phyloP scores from a whole-genome alignment of 2,113 vertebrate genomes.

The Pedionomus torquatus region DNA sequence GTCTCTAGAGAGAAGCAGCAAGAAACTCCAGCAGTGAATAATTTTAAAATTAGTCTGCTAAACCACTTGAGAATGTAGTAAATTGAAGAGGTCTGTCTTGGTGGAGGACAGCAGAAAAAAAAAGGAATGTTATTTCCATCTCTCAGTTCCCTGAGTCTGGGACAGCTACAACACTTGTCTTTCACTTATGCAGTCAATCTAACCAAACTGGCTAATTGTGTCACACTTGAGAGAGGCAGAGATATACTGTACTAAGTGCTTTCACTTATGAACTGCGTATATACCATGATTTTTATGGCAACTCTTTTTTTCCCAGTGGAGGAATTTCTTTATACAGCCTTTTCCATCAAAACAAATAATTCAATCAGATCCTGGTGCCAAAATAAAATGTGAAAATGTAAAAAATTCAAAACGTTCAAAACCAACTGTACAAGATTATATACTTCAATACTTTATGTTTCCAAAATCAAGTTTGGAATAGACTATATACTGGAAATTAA shows the following conservation, averaged over 20 bases:
- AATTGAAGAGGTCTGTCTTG: neutral
- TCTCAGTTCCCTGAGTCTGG: neutral
- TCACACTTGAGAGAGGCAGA: neutral
- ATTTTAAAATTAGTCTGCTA: conserved; percentile 28
- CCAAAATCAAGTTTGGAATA: neutral
- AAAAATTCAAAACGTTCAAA: neutral
- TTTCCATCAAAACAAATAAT: conserved; percentile 21
- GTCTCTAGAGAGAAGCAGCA: neutral
- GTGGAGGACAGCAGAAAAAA: neutral
- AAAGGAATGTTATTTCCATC: neutral
- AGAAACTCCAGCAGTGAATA: neutral
- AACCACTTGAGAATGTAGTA: neutral
- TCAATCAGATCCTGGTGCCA: neutral
- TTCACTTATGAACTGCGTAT: neutral
- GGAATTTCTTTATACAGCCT: neutral
- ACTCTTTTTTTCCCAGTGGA: neutral
- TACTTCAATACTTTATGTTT: neutral
- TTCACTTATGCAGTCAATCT: neutral
- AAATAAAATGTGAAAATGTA: conserved; percentile 6
- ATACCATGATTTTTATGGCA: neutral
- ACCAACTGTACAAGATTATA: neutral
- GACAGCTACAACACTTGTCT: neutral
- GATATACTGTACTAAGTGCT: neutral
- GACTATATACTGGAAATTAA: neutral
- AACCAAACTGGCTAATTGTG: neutral